These are phyloP conservation scores for Gisinianus flammeolus DNA, from an alignment of 2,888 invertebrate species.

Conservation along the genomic window DNA sequence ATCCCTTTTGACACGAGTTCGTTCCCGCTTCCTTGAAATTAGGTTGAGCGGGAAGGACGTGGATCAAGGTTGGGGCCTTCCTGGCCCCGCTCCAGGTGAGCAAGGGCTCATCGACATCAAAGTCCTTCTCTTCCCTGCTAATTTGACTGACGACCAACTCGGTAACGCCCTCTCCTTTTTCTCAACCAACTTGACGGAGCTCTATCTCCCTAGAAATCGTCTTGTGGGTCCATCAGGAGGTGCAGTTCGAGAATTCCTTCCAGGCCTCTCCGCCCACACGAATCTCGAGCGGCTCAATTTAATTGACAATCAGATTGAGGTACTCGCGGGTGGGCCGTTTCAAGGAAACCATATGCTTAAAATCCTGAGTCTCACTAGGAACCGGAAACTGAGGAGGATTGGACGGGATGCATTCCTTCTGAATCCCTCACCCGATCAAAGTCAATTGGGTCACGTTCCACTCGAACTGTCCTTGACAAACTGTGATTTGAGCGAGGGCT, in stretches of 20 bases:
- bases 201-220: neutral
- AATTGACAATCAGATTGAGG: neutral
- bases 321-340: neutral
- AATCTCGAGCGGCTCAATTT: neutral
- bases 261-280: neutral
- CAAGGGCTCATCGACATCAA: too few species aligned
- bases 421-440: neutral
- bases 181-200: neutral
- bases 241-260: neutral
- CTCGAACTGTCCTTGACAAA: neutral
- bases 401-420: neutral
- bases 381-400: neutral
- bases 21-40: too few species aligned
- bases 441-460: neutral
- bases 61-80: too few species aligned
- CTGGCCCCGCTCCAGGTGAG: too few species aligned
- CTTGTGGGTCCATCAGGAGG: neutral
- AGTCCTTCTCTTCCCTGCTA: too few species aligned
- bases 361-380: neutral
- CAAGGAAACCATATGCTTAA: neutral
- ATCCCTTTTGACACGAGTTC: too few species aligned
- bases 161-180: neutral
- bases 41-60: too few species aligned
- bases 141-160: neutral
- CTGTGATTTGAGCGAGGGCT: neutral